Conservation (phyloP, 2,888 invertebrate genomes). For the Orthosia incerta region DNA sequence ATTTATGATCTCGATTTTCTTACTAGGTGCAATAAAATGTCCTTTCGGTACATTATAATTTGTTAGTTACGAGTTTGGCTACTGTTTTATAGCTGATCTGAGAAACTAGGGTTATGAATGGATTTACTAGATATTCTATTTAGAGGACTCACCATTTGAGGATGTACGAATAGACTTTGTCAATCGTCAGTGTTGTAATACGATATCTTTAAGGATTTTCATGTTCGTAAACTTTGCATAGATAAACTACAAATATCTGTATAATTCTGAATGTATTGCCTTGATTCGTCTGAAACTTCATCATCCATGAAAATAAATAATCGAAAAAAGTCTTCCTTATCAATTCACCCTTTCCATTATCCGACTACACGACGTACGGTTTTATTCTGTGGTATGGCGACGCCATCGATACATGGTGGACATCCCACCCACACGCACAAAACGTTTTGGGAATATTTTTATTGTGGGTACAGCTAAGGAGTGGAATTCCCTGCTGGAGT, state of each 20-base stretch:
- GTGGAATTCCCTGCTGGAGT: no score
- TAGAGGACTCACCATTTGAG: conserved; percentile 13
- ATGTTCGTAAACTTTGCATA: neutral
- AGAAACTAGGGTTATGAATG: conserved; percentile 47
- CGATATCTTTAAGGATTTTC: neutral
- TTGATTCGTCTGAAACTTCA: neutral
- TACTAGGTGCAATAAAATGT: conserved; percentile 64
- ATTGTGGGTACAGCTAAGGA: no score
- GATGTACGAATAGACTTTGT: conserved; percentile 1
- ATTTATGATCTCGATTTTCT: conserved; percentile 60
- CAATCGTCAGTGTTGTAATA: neutral
- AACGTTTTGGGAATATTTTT: no score
- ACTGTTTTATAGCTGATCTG: conserved; percentile 52
- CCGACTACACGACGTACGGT: no score
- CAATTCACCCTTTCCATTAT: no score
- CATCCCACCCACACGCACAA: no score
- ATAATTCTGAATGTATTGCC: neutral
- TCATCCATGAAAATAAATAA: neutral
- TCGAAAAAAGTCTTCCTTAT: no score
- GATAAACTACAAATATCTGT: neutral
- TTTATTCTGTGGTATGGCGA: no score
- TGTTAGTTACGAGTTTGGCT: conserved; percentile 47
- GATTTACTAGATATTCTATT: conserved; percentile 44
- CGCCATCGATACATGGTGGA: no score
- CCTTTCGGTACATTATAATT: conserved; percentile 60